Evolutionary conservation across 2,113 vertebrate genomes (phyloP), one percentile per base, ranked within the genome.

Genomic region (Chinchilla lanigera): DNA sequence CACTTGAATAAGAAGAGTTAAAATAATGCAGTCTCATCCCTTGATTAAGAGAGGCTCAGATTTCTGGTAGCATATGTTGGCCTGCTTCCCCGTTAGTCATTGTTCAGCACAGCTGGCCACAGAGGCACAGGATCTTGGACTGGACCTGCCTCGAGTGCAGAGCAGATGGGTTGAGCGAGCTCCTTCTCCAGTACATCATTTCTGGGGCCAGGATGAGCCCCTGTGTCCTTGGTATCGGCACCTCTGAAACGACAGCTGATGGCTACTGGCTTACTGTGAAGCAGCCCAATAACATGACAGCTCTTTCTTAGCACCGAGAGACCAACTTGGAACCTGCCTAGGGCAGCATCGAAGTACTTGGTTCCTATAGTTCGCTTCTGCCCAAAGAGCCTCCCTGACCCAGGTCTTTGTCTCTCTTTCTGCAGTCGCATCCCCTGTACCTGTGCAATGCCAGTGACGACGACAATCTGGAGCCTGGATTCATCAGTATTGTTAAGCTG

Each of bases 361-460:
- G 73, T 28, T 65, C 52, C 13, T 41, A 5, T 4, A 26, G n/a
- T 44, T 38, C n/a, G 0, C 1, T 67, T 67, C 60, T 67, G 56
- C 28, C 52, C 35, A 61, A 17, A 0, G 44, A 61, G 80, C 84
- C 90, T 96, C 63, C 81, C 92, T 98, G 89, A 98, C 41, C 38
- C 22, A 58, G 5, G 47, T 82, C 61, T 77, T 44, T 84, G 19
- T 84, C 13, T 98, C 95, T 98, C 95, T 97, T 97, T 91, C 81
- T 50, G 0, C 99, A 99, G 99, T 99, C 99, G 97, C 99, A 99
- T 98, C 99, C 99, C 0, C 98, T 99, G 89, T 99, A 99, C 98
- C 98, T 99, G 98, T 99, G 99, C 98, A 99, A 99, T 98, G 99
- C 99, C 96, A 99, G 99, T 0, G 99, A 99, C 84, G 99, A 99